phyloP scores from a whole-genome alignment of 2,797 vertebrate genomes.

The Sardinella longiceps region DNA sequence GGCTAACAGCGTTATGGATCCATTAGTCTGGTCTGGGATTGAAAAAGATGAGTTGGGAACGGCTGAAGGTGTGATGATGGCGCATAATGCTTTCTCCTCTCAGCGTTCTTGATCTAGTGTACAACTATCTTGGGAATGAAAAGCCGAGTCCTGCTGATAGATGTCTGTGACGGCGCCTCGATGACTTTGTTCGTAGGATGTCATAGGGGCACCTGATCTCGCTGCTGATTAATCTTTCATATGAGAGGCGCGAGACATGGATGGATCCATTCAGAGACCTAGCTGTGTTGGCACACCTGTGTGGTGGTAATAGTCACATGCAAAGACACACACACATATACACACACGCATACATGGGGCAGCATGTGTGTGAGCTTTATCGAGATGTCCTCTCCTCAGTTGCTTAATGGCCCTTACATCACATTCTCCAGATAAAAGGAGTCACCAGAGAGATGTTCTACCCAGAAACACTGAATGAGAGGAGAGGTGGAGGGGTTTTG shows the following conservation, averaged over 20 bases:
- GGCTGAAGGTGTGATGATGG: background rate
- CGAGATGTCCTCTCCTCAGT: background rate
- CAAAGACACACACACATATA: background rate
- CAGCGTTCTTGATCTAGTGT: background rate
- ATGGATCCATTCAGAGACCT: background rate
- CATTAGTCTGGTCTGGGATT: conserved; percentile 35
- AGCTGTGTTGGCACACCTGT: background rate
- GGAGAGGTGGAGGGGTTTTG: background rate
- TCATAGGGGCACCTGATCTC: conserved; percentile 5
- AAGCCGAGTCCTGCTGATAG: background rate
- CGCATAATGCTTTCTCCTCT: background rate
- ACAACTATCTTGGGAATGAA: conserved; percentile 8
- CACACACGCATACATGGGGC: background rate
- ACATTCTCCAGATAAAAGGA: conserved; percentile 2
- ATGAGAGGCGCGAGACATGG: background rate
- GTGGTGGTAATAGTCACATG: background rate
- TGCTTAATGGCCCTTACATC: background rate
- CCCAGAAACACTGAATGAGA: conserved; percentile 7
- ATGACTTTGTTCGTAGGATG: background rate
- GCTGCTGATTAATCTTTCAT: background rate
- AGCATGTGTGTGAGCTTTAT: background rate
- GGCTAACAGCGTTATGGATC: conserved; percentile 34
- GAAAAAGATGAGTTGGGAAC: background rate
- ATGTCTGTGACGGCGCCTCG: background rate
- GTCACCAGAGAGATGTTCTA: conserved; percentile 10